These are phyloP conservation scores for Lycia hirtaria DNA, from an alignment of 2,888 invertebrate genomes.

Conservation along the genomic window DNA sequence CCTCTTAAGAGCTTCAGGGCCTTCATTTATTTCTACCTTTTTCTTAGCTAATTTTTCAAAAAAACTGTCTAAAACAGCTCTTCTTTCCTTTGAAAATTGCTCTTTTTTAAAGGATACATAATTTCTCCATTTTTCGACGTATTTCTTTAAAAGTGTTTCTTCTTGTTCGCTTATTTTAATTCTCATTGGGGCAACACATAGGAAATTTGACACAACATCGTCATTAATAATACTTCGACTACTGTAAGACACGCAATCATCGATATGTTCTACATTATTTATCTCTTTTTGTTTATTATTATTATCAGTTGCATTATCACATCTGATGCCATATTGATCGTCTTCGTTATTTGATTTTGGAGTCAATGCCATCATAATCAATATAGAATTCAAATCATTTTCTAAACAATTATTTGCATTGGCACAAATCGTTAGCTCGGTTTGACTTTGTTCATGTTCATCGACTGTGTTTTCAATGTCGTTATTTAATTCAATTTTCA, in stretches of 20 bases:
- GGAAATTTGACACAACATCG: constrained; percentile 50
- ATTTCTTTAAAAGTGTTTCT: constrained; percentile 60
- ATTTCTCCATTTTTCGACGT: constrained; percentile 66
- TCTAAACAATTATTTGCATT: constrained; percentile 26
- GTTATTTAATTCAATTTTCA: constrained; percentile 23
- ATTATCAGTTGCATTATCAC: constrained; percentile 25
- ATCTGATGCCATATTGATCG: constrained; percentile 17
- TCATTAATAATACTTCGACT: constrained; percentile 24
- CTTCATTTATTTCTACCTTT: constrained; percentile 53
- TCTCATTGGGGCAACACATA: constrained; percentile 61
- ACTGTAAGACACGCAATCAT: constrained; percentile 12
- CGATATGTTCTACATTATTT: constrained; percentile 13
- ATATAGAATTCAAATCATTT: constrained; percentile 65
- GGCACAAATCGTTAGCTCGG: constrained; percentile 15
- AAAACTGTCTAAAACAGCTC: constrained; percentile 66
- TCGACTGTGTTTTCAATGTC: constrained; percentile 22
- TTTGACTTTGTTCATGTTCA: constrained; percentile 23
- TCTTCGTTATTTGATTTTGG: constrained; percentile 51
- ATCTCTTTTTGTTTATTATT: constrained; percentile 30
- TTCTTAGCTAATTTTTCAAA: constrained; percentile 73
- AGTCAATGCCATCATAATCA: constrained; percentile 71
- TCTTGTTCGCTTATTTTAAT: constrained; percentile 54
- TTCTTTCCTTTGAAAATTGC: constrained; percentile 58
- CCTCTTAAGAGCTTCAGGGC: constrained; percentile 54
- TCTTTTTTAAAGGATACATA: constrained; percentile 59